Base-by-base conservation (phyloP, 2,797 vertebrate genomes). In the Caiman crocodilus region DNA sequence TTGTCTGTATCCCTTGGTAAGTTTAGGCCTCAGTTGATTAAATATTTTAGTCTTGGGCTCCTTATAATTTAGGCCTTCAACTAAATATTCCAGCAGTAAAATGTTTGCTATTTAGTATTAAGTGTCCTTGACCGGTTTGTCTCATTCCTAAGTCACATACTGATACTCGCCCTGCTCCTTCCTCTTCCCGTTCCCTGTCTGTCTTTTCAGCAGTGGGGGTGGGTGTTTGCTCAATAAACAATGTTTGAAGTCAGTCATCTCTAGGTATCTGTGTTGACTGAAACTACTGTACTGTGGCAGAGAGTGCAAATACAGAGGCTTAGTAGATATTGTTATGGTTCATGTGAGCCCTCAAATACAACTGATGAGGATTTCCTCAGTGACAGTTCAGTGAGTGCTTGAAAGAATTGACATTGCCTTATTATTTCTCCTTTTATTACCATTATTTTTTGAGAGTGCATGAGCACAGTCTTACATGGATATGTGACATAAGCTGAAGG, bases 221-320 rank as follows among this genome's bases (percentile, higher is more conserved):
- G 79, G 76, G 42, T 95, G 79, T 96, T 97, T 96, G 94, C 90
- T 93, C 71, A 91, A 84, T 93, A 94, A 94, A 90, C 93, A 94
- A 0, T 71, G 88, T 94, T 95, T 91, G 94, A 94, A 94, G 94
- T 78, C 88, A 0, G 79, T 76, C 0, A 26, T 88, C 92, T 96
- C 88, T 93, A 97, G 95, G 90, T 97, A 92, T 75, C 83, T 87
- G 18, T 96, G 95, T 93, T 97, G 97, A 95, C 95, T 56, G 86
- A 96, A 95, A 73, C 64, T 95, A 90, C 92, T 89, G 94, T 94
- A 84, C 89, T 95, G 94, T 95, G 90, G 94, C 92, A 91, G 79
- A 84, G 84, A 93, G 88, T 81, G 85, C 91, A 97, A 96, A 97
- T 93, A 97, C 35, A 95, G 79, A 64, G 87, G 87, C 93, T 95